Conservation (phyloP, 2,797 vertebrate species). For the Muscicapa comitata region DNA sequence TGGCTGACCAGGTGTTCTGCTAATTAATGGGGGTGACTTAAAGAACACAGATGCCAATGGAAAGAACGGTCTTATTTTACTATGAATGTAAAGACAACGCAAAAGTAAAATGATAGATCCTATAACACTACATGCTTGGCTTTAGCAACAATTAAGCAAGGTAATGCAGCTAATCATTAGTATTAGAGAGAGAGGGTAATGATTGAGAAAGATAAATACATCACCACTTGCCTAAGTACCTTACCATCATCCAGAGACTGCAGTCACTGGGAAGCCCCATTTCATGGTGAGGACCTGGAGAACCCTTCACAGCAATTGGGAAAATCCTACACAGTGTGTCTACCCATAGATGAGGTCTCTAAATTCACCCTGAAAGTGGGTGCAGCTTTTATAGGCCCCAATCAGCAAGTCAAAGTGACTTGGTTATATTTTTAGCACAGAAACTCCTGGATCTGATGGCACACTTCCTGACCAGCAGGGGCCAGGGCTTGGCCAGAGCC, state of each 20-base stretch:
- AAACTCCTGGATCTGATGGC: background rate
- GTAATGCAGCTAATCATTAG: background rate
- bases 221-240: background rate
- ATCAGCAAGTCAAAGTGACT: background rate
- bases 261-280: fast-evolving
- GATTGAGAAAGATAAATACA: background rate
- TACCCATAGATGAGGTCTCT: background rate
- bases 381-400: background rate
- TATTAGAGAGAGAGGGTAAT: too few relatives aligned
- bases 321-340: background rate
- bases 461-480: too few relatives aligned
- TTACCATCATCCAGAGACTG: background rate
- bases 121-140: background rate
- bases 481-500: background rate
- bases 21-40: background rate
- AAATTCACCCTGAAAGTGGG: background rate
- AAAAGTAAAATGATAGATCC: background rate
- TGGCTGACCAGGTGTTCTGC: background rate
- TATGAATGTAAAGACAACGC: background rate
- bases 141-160: background rate
- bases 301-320: background rate
- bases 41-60: background rate
- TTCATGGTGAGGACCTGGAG: background rate
- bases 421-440: background rate
- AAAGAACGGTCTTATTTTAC: background rate